Conservation (phyloP, 2,113 vertebrate genomes). For the Sebastes schlegelii region DNA sequence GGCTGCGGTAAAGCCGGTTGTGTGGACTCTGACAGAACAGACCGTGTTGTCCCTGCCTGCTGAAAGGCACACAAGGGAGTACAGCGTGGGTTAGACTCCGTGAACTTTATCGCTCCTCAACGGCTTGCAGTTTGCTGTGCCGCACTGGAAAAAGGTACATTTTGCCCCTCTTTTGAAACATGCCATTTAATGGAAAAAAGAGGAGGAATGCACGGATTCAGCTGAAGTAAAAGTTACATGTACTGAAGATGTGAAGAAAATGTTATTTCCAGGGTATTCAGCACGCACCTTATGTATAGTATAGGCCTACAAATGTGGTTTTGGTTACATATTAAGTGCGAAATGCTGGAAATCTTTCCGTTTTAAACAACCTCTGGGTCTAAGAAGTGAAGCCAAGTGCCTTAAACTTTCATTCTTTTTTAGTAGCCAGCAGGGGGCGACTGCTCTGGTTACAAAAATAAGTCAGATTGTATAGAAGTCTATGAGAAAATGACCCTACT, state of each 20-base stretch:
- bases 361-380: neutral
- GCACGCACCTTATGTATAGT: neutral
- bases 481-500: too few relatives aligned
- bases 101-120: conserved; percentile 47
- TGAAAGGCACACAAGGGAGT: conserved; percentile 41
- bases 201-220: neutral
- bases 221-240: neutral
- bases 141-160: conserved; percentile 20
- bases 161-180: conserved; percentile 23
- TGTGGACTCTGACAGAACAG: conserved; percentile 40
- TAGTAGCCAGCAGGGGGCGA: too few relatives aligned
- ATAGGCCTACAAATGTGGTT: neutral
- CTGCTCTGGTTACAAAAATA: too few relatives aligned
- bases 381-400: too few relatives aligned
- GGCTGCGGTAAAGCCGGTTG: conserved; percentile 34
- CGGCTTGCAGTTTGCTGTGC: conserved; percentile 37
- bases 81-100: conserved; percentile 20
- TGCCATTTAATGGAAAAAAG: conserved; percentile 13
- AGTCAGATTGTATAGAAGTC: too few relatives aligned
- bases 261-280: neutral
- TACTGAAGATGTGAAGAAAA: neutral
- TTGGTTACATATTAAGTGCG: neutral
- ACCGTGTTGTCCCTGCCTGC: conserved; percentile 31
- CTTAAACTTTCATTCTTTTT: too few relatives aligned
- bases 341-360: neutral